Base-by-base conservation (phyloP, 2,797 vertebrate species). In the Sparidentex hasta region DNA sequence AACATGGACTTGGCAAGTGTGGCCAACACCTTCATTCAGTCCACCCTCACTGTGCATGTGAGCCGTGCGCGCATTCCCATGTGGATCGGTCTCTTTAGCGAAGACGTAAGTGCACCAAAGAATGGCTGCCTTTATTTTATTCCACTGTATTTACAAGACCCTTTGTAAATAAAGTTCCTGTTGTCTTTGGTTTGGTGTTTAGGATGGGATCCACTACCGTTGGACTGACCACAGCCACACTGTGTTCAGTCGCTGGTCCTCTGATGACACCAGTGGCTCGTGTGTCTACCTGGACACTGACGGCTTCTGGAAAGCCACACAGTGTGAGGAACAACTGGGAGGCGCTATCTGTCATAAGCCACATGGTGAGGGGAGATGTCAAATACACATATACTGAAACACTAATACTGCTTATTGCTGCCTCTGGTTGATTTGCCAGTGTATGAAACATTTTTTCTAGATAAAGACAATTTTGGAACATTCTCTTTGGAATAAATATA, bases 81-180 rank as follows among this genome's bases (percentile, higher is more conserved):
- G 84, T 99, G 98, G 98, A 98, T 97, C 27, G 98, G 98, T 84
- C 96, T 99, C 68, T 96, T 94, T 68, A 98, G 97, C 61, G 92
- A 95, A 86, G 96, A 98, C 0, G 98, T 99, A 79, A 82, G 94
- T 66, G 11, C 4, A 4, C 29, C 7, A 9, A 54, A 20, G 13
- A 38, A 21, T 3, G 5, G 2, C 18, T n/a, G 11, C 23, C 14
- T 21, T 67, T 8, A 16, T 71, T 78, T 23, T 0, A 5, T 47
- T 48, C 16, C 38, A 9, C 48, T 25, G 1, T 11, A 23, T 55
- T 16, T 59, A 0, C 13, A 3, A 25, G n/a, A 6, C 17, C 9
- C 4, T n/a, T 38, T 7, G 47, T 52, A 1, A 23, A 20, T 21
- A 20, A 33, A 55, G 0, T 43, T 12, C 43, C 20, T 17, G 16